Evolutionary conservation across 1,140 invertebrate genomes (phyloP).

Genomic region (Zaprionus kolodkinae): DNA sequence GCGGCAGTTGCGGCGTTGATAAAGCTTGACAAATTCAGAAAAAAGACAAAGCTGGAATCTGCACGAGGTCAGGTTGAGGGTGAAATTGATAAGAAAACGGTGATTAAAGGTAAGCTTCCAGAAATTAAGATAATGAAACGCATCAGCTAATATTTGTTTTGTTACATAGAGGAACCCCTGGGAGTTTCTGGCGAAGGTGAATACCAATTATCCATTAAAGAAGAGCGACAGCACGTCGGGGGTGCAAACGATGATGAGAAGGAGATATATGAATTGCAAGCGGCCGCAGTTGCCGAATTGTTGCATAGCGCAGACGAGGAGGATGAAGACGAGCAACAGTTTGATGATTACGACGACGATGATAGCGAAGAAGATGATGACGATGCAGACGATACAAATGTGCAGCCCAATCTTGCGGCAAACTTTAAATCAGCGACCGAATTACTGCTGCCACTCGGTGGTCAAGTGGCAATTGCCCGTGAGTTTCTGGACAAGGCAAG

Average conservation of each 20-base stretch:
- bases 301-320: slow-evolving; percentile 40
- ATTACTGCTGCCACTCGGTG: neutral
- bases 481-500: slow-evolving; percentile 41
- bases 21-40: slow-evolving; percentile 39
- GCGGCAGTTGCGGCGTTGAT: neutral
- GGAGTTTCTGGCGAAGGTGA: slow-evolving; percentile 24
- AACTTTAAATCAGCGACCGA: neutral
- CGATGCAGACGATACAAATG: slow-evolving; percentile 9
- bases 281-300: slow-evolving; percentile 9
- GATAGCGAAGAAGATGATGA: slow-evolving; percentile 40
- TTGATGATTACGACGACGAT: slow-evolving; percentile 31
- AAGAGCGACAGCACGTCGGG: slow-evolving; percentile 42
- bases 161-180: slow-evolving; percentile 48
- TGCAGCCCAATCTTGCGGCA: slow-evolving; percentile 2
- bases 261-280: slow-evolving; percentile 31
- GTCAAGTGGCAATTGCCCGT: slow-evolving; percentile 44
- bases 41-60: slow-evolving; percentile 21
- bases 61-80: neutral
- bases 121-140: neutral
- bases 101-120: slow-evolving; percentile 31
- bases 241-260: slow-evolving; percentile 29
- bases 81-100: neutral
- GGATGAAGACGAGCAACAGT: slow-evolving; percentile 42
- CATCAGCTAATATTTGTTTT: neutral
- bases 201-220: slow-evolving; percentile 53